Evolutionary conservation across 1,140 invertebrate species (phyloP).

Genomic region (Drosophila rhopaloa): DNA sequence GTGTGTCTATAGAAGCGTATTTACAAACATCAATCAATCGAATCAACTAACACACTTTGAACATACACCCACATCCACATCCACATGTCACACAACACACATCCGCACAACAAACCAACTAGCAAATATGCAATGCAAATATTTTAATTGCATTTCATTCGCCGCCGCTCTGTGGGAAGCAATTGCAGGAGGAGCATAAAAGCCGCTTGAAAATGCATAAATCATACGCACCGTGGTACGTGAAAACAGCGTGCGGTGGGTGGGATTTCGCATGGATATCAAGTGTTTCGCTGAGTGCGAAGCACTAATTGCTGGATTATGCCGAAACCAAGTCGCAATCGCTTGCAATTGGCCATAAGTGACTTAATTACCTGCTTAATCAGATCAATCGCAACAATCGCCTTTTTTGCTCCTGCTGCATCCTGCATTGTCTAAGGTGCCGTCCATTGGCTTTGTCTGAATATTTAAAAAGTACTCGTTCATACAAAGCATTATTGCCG

Average conservation of each 20-base stretch:
- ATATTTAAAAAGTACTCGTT: slow-evolving; percentile 44
- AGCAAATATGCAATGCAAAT: slow-evolving; percentile 70
- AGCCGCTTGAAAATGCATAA: slow-evolving; percentile 48
- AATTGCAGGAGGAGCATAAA: slow-evolving; percentile 42
- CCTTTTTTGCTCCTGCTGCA: slow-evolving; percentile 23
- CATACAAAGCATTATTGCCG: slow-evolving; percentile 58
- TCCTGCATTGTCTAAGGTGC: slow-evolving; percentile 76
- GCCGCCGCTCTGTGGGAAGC: slow-evolving; percentile 45
- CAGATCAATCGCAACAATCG: slow-evolving; percentile 22
- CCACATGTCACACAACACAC: slow-evolving; percentile 20
- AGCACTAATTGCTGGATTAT: slow-evolving; percentile 41
- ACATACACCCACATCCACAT: slow-evolving; percentile 10
- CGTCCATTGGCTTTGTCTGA: slow-evolving; percentile 83
- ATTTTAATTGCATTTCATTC: slow-evolving; percentile 78
- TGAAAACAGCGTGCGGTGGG: slow-evolving; percentile 23
- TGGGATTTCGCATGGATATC: slow-evolving; percentile 5
- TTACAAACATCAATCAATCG: slow-evolving; percentile 69
- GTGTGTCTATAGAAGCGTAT: slow-evolving; percentile 55
- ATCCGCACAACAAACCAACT: slow-evolving; percentile 18
- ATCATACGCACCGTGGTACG: slow-evolving; percentile 68
- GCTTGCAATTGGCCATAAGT: slow-evolving; percentile 28
- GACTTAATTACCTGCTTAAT: slow-evolving; percentile 40
- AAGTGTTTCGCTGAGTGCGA: slow-evolving; percentile 29
- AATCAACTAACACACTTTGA: slow-evolving; percentile 48
- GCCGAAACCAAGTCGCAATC: slow-evolving; percentile 16